Conservation (phyloP, 2,113 vertebrate genomes). For the Phocoena sinus region DNA sequence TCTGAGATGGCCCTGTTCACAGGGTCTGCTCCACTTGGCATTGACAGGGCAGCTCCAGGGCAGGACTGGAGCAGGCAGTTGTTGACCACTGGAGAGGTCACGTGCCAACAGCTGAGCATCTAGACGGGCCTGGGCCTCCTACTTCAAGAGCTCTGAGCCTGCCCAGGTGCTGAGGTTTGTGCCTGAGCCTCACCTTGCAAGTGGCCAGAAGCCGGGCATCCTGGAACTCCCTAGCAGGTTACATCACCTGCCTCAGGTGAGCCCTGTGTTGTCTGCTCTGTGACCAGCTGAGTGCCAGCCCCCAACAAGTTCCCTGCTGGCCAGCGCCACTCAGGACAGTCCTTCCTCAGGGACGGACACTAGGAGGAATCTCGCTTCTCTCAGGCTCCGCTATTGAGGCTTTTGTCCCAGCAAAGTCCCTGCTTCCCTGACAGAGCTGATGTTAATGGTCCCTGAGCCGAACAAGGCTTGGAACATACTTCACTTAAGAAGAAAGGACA, state of each 20-base stretch:
- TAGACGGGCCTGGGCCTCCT: background rate
- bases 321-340: background rate
- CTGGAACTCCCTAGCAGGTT: background rate
- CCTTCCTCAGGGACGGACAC: background rate
- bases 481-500: constrained; percentile 44
- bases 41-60: background rate
- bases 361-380: background rate
- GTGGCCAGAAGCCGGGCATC: background rate
- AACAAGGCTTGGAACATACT: constrained; percentile 20
- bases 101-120: background rate
- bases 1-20: background rate
- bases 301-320: background rate
- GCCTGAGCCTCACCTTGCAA: background rate
- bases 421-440: constrained; percentile 2
- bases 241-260: background rate
- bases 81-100: background rate
- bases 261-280: background rate
- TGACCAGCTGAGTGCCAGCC: background rate
- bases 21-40: background rate
- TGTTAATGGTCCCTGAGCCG: background rate
- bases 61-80: background rate
- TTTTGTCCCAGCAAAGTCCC: background rate
- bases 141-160: background rate
- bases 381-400: background rate
- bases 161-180: background rate